Evolutionary conservation across 2,113 vertebrate species (phyloP).

Genomic region (Gnathonemus longibarbis): DNA sequence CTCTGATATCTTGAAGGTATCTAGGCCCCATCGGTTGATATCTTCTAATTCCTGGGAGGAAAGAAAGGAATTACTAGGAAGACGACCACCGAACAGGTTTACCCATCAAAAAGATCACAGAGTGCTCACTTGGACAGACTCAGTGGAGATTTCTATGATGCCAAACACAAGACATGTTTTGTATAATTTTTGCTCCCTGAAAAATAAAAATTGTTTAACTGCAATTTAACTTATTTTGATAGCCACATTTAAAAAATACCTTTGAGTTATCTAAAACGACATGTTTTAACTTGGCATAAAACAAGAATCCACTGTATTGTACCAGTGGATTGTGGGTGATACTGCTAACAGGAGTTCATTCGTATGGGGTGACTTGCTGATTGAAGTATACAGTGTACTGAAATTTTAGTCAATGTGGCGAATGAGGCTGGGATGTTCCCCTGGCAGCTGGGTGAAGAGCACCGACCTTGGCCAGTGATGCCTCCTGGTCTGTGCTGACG

Average conservation of each 20-base stretch:
- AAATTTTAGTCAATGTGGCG: neutral
- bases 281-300: neutral
- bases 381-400: neutral
- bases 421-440: neutral
- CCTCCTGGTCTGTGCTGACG: slow-evolving; percentile 72
- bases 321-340: neutral
- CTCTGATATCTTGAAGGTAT: slow-evolving; percentile 78
- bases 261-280: neutral
- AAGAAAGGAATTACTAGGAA: neutral
- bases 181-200: neutral
- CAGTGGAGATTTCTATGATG: neutral
- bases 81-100: neutral
- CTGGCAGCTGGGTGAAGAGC: neutral
- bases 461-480: slow-evolving; percentile 70
- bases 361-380: neutral
- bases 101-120: neutral
- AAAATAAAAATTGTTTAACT: neutral
- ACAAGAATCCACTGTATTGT: neutral
- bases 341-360: neutral
- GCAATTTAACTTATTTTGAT: neutral
- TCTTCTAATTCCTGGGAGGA: slow-evolving; percentile 74
- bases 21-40: slow-evolving; percentile 78
- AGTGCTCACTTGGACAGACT: neutral
- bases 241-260: neutral
- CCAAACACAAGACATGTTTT: neutral